Conservation (phyloP, 2,797 vertebrate species). For the Spondyliosoma cantharus region DNA sequence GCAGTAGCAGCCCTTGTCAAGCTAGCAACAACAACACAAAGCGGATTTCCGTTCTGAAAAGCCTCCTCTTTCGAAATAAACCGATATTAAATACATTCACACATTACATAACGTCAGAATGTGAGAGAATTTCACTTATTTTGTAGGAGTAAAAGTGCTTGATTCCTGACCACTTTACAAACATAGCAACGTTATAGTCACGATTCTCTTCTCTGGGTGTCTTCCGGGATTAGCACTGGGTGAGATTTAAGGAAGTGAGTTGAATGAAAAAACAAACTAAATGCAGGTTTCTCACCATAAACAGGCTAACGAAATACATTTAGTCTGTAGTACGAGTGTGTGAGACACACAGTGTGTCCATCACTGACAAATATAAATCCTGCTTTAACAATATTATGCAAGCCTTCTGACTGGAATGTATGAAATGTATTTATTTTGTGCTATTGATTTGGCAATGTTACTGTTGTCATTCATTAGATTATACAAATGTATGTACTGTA, state of each 20-base stretch:
- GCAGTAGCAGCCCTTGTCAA: background rate
- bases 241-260: background rate
- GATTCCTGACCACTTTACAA: background rate
- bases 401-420: too few species aligned
- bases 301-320: too few species aligned
- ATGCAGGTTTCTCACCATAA: background rate
- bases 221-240: background rate
- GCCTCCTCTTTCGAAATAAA: slow-evolving; percentile 43
- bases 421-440: too few species aligned
- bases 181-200: background rate
- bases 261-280: background rate
- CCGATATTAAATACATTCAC: fast-evolving
- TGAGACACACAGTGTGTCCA: too few species aligned
- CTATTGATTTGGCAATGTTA: too few species aligned
- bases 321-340: too few species aligned
- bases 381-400: too few species aligned
- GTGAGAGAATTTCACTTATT: background rate
- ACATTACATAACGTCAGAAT: background rate
- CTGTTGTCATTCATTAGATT: too few species aligned
- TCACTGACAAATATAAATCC: too few species aligned
- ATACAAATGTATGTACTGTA: too few species aligned
- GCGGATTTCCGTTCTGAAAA: slow-evolving; percentile 23
- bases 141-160: background rate
- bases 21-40: background rate
- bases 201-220: background rate